Conservation (phyloP, 2,113 vertebrate genomes). For the Leucopsar rothschildi region DNA sequence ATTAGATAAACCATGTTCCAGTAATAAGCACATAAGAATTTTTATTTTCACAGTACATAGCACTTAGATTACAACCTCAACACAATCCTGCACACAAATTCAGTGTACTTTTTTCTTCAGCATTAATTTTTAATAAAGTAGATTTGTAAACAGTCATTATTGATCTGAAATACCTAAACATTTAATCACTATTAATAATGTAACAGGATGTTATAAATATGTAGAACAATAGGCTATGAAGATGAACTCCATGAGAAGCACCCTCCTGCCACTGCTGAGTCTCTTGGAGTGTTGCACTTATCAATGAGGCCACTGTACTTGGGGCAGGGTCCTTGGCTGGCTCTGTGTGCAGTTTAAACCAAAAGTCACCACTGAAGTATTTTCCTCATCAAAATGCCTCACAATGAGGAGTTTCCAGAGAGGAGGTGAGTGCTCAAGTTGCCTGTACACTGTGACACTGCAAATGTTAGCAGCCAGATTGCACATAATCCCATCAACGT, state of each 20-base stretch:
- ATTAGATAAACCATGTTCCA: slow-evolving; percentile 28
- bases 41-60: slow-evolving; percentile 5
- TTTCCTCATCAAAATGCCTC: background rate
- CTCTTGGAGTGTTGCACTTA: background rate
- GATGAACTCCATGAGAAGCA: slow-evolving; percentile 20
- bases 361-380: background rate
- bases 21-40: slow-evolving; percentile 7
- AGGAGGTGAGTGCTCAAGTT: background rate
- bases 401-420: background rate
- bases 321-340: background rate
- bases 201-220: slow-evolving; percentile 70
- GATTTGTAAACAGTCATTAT: slow-evolving; percentile 72
- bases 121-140: slow-evolving; percentile 70
- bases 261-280: background rate
- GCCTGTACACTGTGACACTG: background rate
- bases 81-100: slow-evolving; percentile 8
- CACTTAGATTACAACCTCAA: background rate
- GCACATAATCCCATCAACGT: slow-evolving; percentile 15
- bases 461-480: slow-evolving; percentile 47
- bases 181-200: slow-evolving; percentile 77
- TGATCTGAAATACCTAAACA: slow-evolving; percentile 70
- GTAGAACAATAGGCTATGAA: slow-evolving; percentile 48
- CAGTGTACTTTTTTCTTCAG: slow-evolving; percentile 6
- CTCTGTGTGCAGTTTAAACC: background rate
- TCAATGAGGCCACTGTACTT: background rate